phyloP scores from a whole-genome alignment of 1,140 invertebrate genomes.

The Lasaia peninsularis region DNA sequence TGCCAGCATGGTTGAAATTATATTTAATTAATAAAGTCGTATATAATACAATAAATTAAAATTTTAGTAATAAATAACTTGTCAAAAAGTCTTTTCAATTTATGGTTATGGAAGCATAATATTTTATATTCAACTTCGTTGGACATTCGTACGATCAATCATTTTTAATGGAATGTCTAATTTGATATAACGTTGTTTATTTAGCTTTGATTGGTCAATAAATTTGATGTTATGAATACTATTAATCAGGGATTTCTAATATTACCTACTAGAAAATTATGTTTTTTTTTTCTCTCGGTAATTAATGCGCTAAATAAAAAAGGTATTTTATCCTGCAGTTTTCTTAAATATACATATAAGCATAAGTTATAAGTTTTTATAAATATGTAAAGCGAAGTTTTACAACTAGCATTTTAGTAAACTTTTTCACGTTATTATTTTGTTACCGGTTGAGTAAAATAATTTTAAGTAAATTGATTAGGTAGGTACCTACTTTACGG shows the following conservation, averaged over 20 bases:
- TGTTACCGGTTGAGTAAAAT: too few species aligned
- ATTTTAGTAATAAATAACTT: not conserved
- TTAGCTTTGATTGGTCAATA: slow-evolving; percentile 17
- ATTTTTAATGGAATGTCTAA: slow-evolving; percentile 38
- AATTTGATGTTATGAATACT: not conserved
- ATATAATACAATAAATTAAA: slow-evolving; percentile 1
- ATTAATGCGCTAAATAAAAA: not conserved
- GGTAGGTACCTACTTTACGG: too few species aligned
- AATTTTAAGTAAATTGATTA: too few species aligned
- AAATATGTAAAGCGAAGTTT: too few species aligned
- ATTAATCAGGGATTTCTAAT: not conserved
- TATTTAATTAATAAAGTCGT: not conserved
- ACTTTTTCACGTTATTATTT: too few species aligned
- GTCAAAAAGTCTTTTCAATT: slow-evolving; percentile 4
- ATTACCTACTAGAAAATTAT: not conserved
- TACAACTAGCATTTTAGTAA: too few species aligned
- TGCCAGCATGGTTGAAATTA: not conserved
- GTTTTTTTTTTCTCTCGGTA: not conserved
- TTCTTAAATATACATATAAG: too few species aligned
- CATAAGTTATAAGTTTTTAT: too few species aligned
- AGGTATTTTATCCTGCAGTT: too few species aligned
- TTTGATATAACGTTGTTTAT: slow-evolving; percentile 28
- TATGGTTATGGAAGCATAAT: slow-evolving; percentile 7
- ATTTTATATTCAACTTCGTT: slow-evolving; percentile 10
- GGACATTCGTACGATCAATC: slow-evolving; percentile 31